A percentile compares a stretch with the other conserved stretches of the same genome.
Evolutionary conservation across 2,113 vertebrate genomes (phyloP).

Genomic region (Spheniscus mendiculus): DNA sequence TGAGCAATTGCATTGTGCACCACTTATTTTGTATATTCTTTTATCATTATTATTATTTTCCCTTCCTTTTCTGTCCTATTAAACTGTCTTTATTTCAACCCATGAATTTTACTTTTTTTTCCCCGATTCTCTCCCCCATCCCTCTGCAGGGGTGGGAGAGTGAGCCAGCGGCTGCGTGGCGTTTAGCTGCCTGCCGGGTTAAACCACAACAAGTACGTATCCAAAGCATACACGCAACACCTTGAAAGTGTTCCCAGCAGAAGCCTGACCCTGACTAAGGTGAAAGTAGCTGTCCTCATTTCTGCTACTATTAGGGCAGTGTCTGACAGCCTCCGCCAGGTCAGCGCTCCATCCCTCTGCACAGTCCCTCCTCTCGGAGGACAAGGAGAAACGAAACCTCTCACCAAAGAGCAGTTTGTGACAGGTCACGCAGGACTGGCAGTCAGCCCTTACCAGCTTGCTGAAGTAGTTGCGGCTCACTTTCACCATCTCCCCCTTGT

Average conservation of each 20-base stretch:
- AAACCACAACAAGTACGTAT: no score
- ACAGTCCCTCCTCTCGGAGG: neutral
- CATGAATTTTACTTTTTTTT: no score
- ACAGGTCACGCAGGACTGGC: fast-evolving
- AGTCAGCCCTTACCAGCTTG: constrained; percentile 86
- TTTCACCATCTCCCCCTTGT: constrained; percentile 96
- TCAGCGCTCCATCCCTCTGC: neutral
- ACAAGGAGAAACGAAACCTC: no score
- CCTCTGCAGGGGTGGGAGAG: no score
- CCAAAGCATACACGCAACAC: neutral
- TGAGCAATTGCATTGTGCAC: no score
- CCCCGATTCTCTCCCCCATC: no score
- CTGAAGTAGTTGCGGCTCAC: constrained; percentile 94
- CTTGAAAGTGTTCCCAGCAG: neutral
- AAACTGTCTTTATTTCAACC: no score
- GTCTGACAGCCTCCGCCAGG: neutral
- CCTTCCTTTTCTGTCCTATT: no score
- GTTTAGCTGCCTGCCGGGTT: no score
- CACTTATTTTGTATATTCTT: no score
- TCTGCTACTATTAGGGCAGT: neutral
- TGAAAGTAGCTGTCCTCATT: neutral
- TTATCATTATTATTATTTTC: no score
- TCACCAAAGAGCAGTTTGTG: fast-evolving
- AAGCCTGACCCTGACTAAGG: neutral
- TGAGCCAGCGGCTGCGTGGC: no score